phyloP scores from a whole-genome alignment of 2,888 invertebrate genomes.

The Epiblema foenella region DNA sequence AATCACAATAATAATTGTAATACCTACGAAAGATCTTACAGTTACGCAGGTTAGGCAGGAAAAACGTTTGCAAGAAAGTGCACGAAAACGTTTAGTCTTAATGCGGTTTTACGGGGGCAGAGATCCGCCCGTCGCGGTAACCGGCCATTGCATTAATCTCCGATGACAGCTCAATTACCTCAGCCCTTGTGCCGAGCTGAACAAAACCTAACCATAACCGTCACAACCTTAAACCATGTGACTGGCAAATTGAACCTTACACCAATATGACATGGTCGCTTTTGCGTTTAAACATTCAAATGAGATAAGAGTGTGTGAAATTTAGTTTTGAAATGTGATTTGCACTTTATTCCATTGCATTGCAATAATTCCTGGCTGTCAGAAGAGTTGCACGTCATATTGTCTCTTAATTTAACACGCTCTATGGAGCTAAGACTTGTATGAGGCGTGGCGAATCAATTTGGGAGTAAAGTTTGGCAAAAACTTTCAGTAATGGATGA shows the following conservation, averaged over 20 bases:
- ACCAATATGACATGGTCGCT: too few relatives aligned
- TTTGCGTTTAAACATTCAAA: neutral
- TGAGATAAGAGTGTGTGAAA: conserved; percentile 8
- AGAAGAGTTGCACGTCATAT: conserved; percentile 33
- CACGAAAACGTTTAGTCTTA: neutral
- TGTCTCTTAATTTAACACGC: conserved; percentile 41
- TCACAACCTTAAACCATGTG: neutral
- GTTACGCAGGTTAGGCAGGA: neutral
- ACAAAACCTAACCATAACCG: conserved; percentile 13
- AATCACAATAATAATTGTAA: too few relatives aligned
- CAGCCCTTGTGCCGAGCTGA: conserved; percentile 45
- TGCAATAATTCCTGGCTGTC: conserved; percentile 44
- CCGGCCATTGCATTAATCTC: conserved; percentile 71
- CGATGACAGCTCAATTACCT: conserved; percentile 78
- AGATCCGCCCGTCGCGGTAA: conserved; percentile 52
- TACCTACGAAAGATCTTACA: neutral
- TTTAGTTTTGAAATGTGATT: conserved; percentile 32
- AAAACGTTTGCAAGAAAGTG: neutral
- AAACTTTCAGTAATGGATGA: conserved; percentile 10
- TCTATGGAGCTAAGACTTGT: conserved; percentile 34
- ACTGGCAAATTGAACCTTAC: neutral
- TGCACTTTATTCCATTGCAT: conserved; percentile 42
- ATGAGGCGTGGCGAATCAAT: conserved; percentile 34
- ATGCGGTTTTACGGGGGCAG: conserved; percentile 47
- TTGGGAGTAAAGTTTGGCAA: conserved; percentile 5